Evolutionary conservation across 2,113 vertebrate genomes (phyloP), one percentile per base, ranked within the genome.

Genomic region (Panthera leo): DNA sequence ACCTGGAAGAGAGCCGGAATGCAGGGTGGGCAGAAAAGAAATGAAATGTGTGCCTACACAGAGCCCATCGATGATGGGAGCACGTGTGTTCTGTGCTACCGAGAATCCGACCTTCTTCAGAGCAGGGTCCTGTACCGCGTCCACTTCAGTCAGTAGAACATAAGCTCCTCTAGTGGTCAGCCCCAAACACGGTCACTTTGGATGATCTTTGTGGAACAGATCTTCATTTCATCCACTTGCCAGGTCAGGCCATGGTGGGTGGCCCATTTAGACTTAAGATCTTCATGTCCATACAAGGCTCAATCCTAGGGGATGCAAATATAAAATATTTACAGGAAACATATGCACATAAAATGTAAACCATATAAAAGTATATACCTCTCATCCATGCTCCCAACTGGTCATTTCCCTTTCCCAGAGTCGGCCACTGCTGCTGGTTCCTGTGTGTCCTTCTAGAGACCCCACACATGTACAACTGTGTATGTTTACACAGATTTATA

Each of bases 311-410:
- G n/a, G 89, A 55, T 55, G 10, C 29, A 45, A 15, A 95, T 55
- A 65, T 95, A 92, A 75, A 94, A 90, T 83, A 36, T 78, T 95
- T 94, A 39, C 7, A n/a, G 71, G 71, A 85, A 73, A 23, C 18
- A 7, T 23, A 23, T n/a, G 23, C 42, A 95, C 55, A 55, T 19
- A 84, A 48, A 67, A 80, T 18, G 27, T 48, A 51, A 94, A 12
- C 55, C 85, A 27, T 58, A 12, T 78, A n/a, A 70, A 71, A 61
- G 45, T 29, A 23, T 94, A 13, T 51, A 19, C 42, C 29, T 96
- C 45, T 31, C 21, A 70, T 25, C 9, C 2, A 0, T 9, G 45
- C 48, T 65, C 70, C 31, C 34, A 21, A 2, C 8, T 21, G 67
- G 51, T 42, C 48, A n/a, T 10, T 88, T 96, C 48, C 42, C 2